These are phyloP conservation scores for Scaptomyza reducta DNA, from an alignment of 2,888 invertebrate species.

Conservation along the genomic window DNA sequence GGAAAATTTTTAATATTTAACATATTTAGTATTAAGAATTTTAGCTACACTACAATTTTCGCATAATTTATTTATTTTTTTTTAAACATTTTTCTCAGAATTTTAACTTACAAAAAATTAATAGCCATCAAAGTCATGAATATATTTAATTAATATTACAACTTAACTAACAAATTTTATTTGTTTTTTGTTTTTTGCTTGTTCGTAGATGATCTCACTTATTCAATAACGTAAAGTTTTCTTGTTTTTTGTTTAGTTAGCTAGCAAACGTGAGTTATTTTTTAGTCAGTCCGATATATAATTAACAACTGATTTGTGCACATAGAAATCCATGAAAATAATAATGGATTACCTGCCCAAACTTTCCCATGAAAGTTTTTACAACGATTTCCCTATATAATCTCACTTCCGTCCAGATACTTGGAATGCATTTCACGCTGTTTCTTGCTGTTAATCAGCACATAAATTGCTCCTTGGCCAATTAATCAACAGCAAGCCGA, in stretches of 20 bases:
- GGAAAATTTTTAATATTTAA: no score
- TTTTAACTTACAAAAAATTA: no score
- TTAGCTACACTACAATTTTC: no score
- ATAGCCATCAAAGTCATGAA: no score
- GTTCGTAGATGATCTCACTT: slow-evolving; percentile 15
- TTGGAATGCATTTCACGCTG: slow-evolving; percentile 48
- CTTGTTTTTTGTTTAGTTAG: background rate
- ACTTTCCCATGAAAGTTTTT: background rate
- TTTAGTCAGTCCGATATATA: slow-evolving; percentile 2
- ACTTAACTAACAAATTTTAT: background rate
- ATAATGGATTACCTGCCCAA: background rate
- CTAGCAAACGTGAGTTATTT: slow-evolving; percentile 26
- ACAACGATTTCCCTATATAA: background rate
- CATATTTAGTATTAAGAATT: no score
- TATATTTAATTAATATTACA: background rate
- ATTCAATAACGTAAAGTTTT: slow-evolving; percentile 1
- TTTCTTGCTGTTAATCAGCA: slow-evolving; percentile 22
- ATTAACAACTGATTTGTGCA: slow-evolving; percentile 14
- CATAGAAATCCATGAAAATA: background rate
- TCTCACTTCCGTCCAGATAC: slow-evolving; percentile 41
- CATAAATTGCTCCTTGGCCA: slow-evolving; percentile 45
- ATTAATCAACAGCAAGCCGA: slow-evolving; percentile 56
- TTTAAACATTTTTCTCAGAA: no score
- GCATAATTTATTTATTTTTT: no score
- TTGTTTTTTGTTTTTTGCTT: background rate